Evolutionary conservation across 2,113 vertebrate species (phyloP).

Genomic region (Proterorhinus semilunaris): DNA sequence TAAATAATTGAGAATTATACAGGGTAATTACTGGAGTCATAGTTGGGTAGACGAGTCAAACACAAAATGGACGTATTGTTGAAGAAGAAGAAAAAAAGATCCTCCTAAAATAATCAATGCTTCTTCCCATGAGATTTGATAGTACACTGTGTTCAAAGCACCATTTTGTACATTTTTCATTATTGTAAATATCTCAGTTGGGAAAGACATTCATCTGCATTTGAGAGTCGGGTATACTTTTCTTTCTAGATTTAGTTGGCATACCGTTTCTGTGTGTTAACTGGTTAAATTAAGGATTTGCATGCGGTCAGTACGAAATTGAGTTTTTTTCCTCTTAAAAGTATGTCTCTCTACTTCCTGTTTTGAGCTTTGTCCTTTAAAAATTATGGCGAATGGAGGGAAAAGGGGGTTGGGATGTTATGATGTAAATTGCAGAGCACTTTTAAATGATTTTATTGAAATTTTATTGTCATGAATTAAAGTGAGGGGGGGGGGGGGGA

Average conservation of each 20-base stretch:
- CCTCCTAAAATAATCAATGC: slow-evolving; percentile 26
- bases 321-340: slow-evolving; percentile 66
- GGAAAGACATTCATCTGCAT: slow-evolving; percentile 54
- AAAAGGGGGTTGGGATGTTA: slow-evolving; percentile 46
- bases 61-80: slow-evolving; percentile 41
- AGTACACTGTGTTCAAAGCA: slow-evolving; percentile 64
- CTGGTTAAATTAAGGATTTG: slow-evolving; percentile 75
- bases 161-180: slow-evolving; percentile 75
- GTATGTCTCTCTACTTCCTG: slow-evolving; percentile 70
- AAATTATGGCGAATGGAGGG: slow-evolving; percentile 33
- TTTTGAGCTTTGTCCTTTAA: slow-evolving; percentile 59
- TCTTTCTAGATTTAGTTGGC: slow-evolving; percentile 72
- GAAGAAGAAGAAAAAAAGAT: background rate
- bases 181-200: slow-evolving; percentile 70
- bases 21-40: slow-evolving; percentile 53
- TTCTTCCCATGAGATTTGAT: slow-evolving; percentile 45
- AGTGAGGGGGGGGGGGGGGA: slow-evolving; percentile 37
- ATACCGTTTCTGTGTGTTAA: slow-evolving; percentile 71
- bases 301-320: slow-evolving; percentile 74
- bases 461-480: slow-evolving; percentile 58
- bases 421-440: slow-evolving; percentile 58
- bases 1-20: slow-evolving; percentile 54
- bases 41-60: slow-evolving; percentile 58
- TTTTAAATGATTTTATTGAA: slow-evolving; percentile 59
- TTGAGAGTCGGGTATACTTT: slow-evolving; percentile 59